phyloP scores from a whole-genome alignment of 92 coral and sea anemone genomes.

The Epizoanthus fatuus region DNA sequence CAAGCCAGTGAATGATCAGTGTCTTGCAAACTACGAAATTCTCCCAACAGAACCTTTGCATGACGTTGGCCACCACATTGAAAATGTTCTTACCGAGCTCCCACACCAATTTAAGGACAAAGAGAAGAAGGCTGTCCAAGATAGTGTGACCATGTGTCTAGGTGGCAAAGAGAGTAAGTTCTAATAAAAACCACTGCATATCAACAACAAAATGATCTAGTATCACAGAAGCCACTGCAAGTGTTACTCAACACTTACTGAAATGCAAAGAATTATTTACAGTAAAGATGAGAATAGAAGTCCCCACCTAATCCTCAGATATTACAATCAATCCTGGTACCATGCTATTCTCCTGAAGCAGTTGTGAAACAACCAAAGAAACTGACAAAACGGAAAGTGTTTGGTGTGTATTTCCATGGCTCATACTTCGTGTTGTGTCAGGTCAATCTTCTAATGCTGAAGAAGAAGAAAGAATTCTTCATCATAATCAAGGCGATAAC shows the following conservation, averaged over 20 bases:
- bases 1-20: slow-evolving; percentile 7
- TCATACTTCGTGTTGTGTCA: slow-evolving; percentile 63
- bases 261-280: too few relatives aligned
- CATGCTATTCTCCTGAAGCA: slow-evolving; percentile 34
- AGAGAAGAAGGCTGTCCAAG: slow-evolving; percentile 37
- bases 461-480: slow-evolving; percentile 57
- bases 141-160: slow-evolving; percentile 10
- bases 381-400: slow-evolving; percentile 41
- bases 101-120: slow-evolving; percentile 46
- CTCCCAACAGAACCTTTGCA: slow-evolving; percentile 70
- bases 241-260: too few relatives aligned
- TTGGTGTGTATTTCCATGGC: slow-evolving; percentile 17
- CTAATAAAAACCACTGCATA: too few relatives aligned
- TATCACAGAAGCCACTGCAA: too few relatives aligned
- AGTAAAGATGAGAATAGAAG: too few relatives aligned
- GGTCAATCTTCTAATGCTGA: slow-evolving; percentile 71
- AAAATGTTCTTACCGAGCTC: slow-evolving; percentile 38
- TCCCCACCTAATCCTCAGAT: too few relatives aligned
- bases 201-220: too few relatives aligned
- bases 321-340: too few relatives aligned
- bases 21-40: slow-evolving; percentile 54
- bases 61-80: slow-evolving; percentile 5
- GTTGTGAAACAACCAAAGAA: slow-evolving; percentile 27
- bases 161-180: slow-evolving; percentile 63
- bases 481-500: too few relatives aligned